Conservation (phyloP, 2,888 invertebrate species). For the Nephrocerus scutellatus region DNA sequence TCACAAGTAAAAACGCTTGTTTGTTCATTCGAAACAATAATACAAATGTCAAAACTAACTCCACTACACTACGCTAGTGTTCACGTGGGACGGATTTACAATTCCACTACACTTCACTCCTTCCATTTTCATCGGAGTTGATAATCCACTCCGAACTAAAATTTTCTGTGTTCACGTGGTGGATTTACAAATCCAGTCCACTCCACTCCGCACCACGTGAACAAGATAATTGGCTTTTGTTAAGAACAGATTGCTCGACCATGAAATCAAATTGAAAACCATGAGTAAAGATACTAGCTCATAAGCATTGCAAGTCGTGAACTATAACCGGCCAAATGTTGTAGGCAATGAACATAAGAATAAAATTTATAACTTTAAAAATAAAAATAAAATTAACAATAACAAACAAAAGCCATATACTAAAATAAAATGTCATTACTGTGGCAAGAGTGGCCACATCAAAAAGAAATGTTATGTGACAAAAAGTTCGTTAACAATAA, state of each 20-base stretch:
- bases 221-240: slow-evolving; percentile 38
- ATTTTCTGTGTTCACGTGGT: too few relatives aligned
- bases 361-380: slow-evolving; percentile 2
- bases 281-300: slow-evolving; percentile 22
- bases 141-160: too few relatives aligned
- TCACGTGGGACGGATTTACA: too few relatives aligned
- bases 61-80: too few relatives aligned
- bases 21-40: too few relatives aligned
- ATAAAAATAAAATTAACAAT: slow-evolving; percentile 6
- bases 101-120: too few relatives aligned
- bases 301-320: slow-evolving; percentile 26
- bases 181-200: too few relatives aligned
- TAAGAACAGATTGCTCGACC: slow-evolving; percentile 30
- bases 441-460: slow-evolving; percentile 31
- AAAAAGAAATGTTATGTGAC: slow-evolving; percentile 28
- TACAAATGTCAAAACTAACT: too few relatives aligned
- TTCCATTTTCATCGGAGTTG: too few relatives aligned
- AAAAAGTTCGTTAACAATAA: slow-evolving; percentile 8
- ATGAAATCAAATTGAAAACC: slow-evolving; percentile 16
- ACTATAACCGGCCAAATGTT: slow-evolving; percentile 1
- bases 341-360: slow-evolving; percentile 1
- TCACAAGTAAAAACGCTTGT: too few relatives aligned
- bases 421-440: slow-evolving; percentile 29
- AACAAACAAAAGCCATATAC: not conserved
- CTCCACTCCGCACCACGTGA: too few relatives aligned